Evolutionary conservation across 1,140 invertebrate genomes (phyloP).

Genomic region (Diprion similis): DNA sequence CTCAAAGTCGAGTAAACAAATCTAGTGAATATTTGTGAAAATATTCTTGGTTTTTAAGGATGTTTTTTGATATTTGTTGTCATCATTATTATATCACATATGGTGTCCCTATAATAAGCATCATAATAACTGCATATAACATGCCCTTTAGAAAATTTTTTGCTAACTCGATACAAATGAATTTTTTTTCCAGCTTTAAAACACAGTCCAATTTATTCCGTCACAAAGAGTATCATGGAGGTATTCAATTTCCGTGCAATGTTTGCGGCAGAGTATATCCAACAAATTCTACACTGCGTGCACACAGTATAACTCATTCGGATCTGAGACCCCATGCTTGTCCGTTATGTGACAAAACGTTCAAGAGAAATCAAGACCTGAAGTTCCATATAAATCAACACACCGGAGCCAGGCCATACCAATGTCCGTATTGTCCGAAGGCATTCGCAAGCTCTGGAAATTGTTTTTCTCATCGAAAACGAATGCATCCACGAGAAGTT

Average conservation of each 20-base stretch:
- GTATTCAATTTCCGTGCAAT: slow-evolving; percentile 70
- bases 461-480: slow-evolving; percentile 76
- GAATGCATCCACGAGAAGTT: slow-evolving; percentile 72
- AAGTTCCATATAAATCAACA: slow-evolving; percentile 84
- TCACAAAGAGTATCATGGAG: slow-evolving; percentile 72
- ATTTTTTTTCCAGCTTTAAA: slow-evolving; percentile 67
- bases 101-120: not conserved
- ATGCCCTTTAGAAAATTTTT: too few relatives aligned
- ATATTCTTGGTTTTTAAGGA: slow-evolving; percentile 5
- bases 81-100: not conserved
- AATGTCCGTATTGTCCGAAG: slow-evolving; percentile 82
- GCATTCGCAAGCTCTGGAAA: slow-evolving; percentile 82
- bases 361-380: slow-evolving; percentile 78
- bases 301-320: slow-evolving; percentile 76
- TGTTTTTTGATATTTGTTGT: slow-evolving; percentile 13
- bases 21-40: slow-evolving; percentile 10
- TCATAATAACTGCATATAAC: too few relatives aligned
- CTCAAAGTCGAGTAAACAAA: too few relatives aligned
- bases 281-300: slow-evolving; percentile 72
- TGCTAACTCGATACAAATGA: not conserved
- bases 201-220: slow-evolving; percentile 70
- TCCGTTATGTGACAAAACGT: slow-evolving; percentile 75
- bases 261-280: slow-evolving; percentile 75
- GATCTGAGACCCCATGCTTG: slow-evolving; percentile 74
- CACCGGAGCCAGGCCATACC: slow-evolving; percentile 81